Conservation (phyloP, 2,888 invertebrate genomes). For the Eurytoma californica region DNA sequence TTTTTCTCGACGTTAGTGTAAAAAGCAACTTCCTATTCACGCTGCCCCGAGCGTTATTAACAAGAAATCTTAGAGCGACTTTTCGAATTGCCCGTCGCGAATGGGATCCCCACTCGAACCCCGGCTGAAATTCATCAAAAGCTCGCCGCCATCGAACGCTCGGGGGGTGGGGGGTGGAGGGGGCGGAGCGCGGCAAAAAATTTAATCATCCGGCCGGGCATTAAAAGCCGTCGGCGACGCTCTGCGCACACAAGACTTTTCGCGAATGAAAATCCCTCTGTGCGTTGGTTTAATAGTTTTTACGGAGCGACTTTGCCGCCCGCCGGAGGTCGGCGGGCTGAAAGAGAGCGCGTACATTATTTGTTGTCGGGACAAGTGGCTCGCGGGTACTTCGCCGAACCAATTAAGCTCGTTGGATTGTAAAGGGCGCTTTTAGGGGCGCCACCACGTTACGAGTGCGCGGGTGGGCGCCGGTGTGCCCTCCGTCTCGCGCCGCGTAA, state of each 20-base stretch:
- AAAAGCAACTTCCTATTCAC: too few relatives aligned
- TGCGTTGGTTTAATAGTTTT: slow-evolving; percentile 10
- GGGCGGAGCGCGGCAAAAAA: neutral
- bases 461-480: slow-evolving; percentile 52
- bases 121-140: slow-evolving; percentile 6
- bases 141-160: neutral
- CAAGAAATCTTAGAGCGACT: neutral
- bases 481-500: slow-evolving; percentile 57
- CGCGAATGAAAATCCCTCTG: slow-evolving; percentile 24
- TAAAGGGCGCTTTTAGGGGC: slow-evolving; percentile 58
- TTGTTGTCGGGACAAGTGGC: slow-evolving; percentile 31
- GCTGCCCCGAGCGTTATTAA: too few relatives aligned
- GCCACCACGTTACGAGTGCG: slow-evolving; percentile 19
- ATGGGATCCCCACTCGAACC: neutral
- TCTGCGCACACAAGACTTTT: slow-evolving; percentile 14
- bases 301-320: neutral
- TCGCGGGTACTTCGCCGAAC: slow-evolving; percentile 41
- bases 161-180: neutral
- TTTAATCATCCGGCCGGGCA: slow-evolving; percentile 29
- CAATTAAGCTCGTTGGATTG: slow-evolving; percentile 54
- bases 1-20: too few relatives aligned
- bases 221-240: slow-evolving; percentile 28
- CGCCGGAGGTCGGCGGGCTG: neutral
- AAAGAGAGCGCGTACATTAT: neutral
- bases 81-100: neutral